Percentiles rank a stretch among this genome's conserved stretches.
phyloP scores from a whole-genome alignment of 2,797 vertebrate species.

The Mastacembelus armatus region DNA sequence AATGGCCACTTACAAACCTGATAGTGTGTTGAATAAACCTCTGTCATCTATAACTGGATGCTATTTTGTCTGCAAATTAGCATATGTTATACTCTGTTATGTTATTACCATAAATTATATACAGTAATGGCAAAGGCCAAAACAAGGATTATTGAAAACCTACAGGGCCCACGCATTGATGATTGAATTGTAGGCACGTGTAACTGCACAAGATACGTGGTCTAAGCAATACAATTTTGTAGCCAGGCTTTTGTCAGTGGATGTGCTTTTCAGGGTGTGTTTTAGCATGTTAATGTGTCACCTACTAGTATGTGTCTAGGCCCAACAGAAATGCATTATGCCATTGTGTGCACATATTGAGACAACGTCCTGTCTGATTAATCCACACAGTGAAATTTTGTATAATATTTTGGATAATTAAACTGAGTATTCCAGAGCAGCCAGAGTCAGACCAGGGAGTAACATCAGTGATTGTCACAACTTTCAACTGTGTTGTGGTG shows the following conservation, averaged over 20 bases:
- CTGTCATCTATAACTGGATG: slow-evolving; percentile 35
- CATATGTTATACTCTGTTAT: slow-evolving; percentile 33
- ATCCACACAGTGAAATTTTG: slow-evolving; percentile 33
- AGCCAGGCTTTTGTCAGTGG: slow-evolving; percentile 26
- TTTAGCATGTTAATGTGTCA: slow-evolving; percentile 34
- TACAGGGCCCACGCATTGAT: slow-evolving; percentile 38
- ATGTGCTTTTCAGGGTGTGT: slow-evolving; percentile 22
- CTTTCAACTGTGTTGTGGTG: slow-evolving; percentile 41
- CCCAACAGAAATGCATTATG: slow-evolving; percentile 49
- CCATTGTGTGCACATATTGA: slow-evolving; percentile 57
- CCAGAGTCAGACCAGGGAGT: slow-evolving; percentile 22
- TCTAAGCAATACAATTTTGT: slow-evolving; percentile 39
- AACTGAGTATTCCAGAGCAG: no score
- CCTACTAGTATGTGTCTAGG: slow-evolving; percentile 23
- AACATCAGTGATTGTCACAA: slow-evolving; percentile 49
- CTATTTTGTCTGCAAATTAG: slow-evolving; percentile 28
- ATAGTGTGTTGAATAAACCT: slow-evolving; percentile 30
- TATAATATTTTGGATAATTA: slow-evolving; percentile 50
- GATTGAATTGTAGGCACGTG: slow-evolving; percentile 51
- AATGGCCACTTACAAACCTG: slow-evolving; percentile 44
- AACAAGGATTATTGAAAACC: slow-evolving; percentile 39
- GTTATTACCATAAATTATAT: slow-evolving; percentile 40
- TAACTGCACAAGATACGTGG: slow-evolving; percentile 53
- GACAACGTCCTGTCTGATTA: slow-evolving; percentile 44
- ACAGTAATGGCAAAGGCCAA: slow-evolving; percentile 26